A percentile compares a stretch with the other conserved stretches of the same genome.
These are phyloP conservation scores for Nowickia ferox DNA, from an alignment of 2,888 invertebrate species.

Conservation along the genomic window DNA sequence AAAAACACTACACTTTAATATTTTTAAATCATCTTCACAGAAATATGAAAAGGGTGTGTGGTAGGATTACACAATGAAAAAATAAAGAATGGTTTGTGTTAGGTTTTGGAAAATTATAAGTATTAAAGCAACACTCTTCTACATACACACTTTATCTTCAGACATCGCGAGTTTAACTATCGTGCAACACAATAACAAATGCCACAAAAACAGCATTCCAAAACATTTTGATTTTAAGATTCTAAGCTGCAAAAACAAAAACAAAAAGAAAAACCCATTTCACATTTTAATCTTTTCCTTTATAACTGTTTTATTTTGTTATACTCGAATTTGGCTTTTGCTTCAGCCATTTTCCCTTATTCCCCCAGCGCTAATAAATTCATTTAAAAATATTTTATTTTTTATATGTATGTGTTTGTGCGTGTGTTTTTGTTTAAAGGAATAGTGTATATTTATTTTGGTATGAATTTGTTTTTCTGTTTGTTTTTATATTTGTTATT, in stretches of 20 bases:
- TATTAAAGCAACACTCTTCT: background rate
- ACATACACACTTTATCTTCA: constrained; percentile 23
- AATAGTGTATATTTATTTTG: background rate
- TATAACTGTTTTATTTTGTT: constrained; percentile 24
- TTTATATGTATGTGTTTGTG: background rate
- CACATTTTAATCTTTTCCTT: constrained; percentile 30
- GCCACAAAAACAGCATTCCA: constrained; percentile 20
- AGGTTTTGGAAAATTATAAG: no score
- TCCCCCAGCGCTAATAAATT: constrained; percentile 68
- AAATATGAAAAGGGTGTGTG: no score
- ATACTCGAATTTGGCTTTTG: constrained; percentile 10
- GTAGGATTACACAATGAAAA: no score
- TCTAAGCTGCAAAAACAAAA: constrained; percentile 1
- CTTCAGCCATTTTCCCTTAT: constrained; percentile 8
- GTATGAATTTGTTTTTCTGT: constrained; percentile 35
- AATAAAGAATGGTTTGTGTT: no score
- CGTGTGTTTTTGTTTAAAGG: constrained; percentile 5
- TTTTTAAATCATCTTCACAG: no score
- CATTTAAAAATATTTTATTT: constrained; percentile 51
- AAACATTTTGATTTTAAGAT: constrained; percentile 30
- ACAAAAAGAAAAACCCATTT: constrained; percentile 5
- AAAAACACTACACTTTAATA: no score
- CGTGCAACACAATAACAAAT: background rate
- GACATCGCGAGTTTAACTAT: constrained; percentile 13
- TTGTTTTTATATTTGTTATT: constrained; percentile 49